Conservation (phyloP, 2,797 vertebrate genomes). For the Characodon lateralis region DNA sequence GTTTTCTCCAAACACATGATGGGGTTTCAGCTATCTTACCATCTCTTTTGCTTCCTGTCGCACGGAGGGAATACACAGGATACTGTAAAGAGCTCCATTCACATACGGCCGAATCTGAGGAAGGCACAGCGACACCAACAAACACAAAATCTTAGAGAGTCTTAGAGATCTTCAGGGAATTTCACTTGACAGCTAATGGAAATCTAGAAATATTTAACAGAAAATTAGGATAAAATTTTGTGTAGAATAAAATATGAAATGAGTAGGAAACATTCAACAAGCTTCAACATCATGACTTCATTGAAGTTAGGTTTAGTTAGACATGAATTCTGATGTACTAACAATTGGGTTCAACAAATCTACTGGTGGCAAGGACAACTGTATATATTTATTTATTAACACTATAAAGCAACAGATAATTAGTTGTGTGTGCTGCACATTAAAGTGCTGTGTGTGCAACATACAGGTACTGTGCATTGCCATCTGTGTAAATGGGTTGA, state of each 20-base stretch:
- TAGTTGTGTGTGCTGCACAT: background rate
- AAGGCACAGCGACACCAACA: slow-evolving; percentile 29
- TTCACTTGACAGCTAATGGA: background rate
- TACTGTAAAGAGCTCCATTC: slow-evolving; percentile 93
- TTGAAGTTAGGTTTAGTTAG: background rate
- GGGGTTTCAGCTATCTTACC: slow-evolving; percentile 80
- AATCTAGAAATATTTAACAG: background rate
- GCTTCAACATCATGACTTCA: background rate
- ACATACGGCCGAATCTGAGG: slow-evolving; percentile 91
- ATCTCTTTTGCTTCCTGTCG: slow-evolving; percentile 93
- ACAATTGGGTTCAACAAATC: background rate
- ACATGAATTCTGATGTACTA: background rate
- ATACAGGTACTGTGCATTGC: background rate
- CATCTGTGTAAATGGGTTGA: slow-evolving; percentile 17
- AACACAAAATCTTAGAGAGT: background rate
- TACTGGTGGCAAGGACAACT: background rate
- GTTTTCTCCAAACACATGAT: slow-evolving; percentile 44
- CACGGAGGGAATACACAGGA: slow-evolving; percentile 88
- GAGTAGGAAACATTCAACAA: background rate
- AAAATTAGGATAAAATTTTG: background rate
- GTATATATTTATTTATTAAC: background rate
- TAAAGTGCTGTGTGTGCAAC: background rate
- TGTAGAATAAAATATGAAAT: background rate
- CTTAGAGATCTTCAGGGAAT: background rate
- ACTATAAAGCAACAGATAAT: background rate